phyloP scores from a whole-genome alignment of 1,140 invertebrate genomes.

The Coptotermes formosanus region DNA sequence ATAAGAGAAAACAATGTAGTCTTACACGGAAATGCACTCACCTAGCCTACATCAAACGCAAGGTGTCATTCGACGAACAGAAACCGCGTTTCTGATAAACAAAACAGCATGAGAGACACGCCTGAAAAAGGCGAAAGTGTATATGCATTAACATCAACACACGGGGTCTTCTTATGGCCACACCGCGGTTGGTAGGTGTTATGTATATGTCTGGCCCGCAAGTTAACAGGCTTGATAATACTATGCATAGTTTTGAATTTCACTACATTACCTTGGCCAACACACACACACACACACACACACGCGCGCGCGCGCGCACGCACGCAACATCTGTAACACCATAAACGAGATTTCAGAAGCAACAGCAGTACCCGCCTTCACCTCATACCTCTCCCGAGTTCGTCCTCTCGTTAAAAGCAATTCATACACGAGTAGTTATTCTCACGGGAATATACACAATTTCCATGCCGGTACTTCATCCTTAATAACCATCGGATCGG shows the following conservation, averaged over 20 bases:
- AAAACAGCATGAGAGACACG: too few species aligned
- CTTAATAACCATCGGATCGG: background rate
- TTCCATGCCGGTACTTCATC: background rate
- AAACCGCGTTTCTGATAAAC: too few species aligned
- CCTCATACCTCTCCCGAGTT: background rate
- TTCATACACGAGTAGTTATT: background rate
- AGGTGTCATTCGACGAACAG: too few species aligned
- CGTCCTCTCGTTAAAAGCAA: background rate
- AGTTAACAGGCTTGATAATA: background rate
- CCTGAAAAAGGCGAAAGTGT: too few species aligned
- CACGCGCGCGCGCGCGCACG: too few species aligned
- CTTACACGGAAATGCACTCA: too few species aligned
- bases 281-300: too few species aligned
- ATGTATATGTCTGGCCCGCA: background rate
- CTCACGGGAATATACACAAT: background rate
- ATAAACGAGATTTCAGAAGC: background rate
- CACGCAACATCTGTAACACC: background rate
- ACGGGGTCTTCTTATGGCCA: background rate
- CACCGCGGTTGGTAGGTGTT: background rate
- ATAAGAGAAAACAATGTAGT: too few species aligned
- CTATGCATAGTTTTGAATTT: slow-evolving; percentile 8
- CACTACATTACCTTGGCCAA: background rate
- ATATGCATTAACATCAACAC: too few species aligned
- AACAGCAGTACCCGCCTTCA: background rate
- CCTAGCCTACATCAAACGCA: too few species aligned